Base-by-base conservation (phyloP, 2,888 invertebrate species). In the Panorpa germanica region DNA sequence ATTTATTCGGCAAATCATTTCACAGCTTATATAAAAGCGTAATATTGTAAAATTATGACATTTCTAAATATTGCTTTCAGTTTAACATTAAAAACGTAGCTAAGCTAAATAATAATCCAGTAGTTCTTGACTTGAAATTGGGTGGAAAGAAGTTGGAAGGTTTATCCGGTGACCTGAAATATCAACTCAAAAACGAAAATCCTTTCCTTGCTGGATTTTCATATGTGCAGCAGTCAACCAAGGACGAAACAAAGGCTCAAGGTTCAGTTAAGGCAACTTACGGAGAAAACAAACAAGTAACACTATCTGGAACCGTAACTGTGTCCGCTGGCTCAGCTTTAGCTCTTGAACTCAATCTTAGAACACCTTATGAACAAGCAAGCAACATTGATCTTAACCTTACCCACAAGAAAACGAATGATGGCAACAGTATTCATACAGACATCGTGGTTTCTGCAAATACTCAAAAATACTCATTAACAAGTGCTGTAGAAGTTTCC, bases 401-500 rank as follows among this genome's bases (percentile, higher is more conserved):
- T 53, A 49, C 34, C 54, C 56, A 6, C 37, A 52, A 0, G 52
- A 55, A 0, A 59, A 59, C 57, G 4, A 57, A 61, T 1, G 67
- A 74, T 34, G 67, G 63, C 1, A 59, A 63, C 49, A 57, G 55
- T 2, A 34, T 65, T 0, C 63, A 64, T 13, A 57, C 58, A 5
- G 56, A 61, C 30, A 39, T 70, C 3, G 63, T 62, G 11, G 45
- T 61, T 6, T 63, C n/a, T n/a, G n/a, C n/a, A n/a, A n/a, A n/a
- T n/a, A n/a, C n/a, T n/a, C n/a, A n/a, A n/a, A n/a, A n/a, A n/a
- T n/a, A n/a, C n/a, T n/a, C n/a, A n/a, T n/a, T n/a, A n/a, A n/a
- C n/a, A n/a, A n/a, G n/a, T n/a, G n/a, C n/a, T n/a, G n/a, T n/a
- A n/a, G n/a, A n/a, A n/a, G n/a, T n/a, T n/a, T n/a, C 63, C 2